These are phyloP conservation scores for Sparidentex hasta DNA, from an alignment of 2,797 vertebrate genomes.

Conservation along the genomic window DNA sequence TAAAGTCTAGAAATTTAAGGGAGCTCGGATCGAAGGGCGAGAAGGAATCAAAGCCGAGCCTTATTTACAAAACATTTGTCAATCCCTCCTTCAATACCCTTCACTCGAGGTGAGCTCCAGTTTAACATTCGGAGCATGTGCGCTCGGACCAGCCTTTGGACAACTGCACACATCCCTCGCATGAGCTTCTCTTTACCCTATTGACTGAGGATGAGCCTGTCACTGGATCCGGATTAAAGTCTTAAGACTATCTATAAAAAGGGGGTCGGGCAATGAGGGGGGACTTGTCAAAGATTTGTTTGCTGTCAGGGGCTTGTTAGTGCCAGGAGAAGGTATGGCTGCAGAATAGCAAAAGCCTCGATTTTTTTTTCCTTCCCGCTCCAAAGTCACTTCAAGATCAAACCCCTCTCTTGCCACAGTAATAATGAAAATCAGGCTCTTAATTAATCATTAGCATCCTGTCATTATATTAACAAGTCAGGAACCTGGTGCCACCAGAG, in stretches of 20 bases:
- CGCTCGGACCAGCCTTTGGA: constrained; percentile 78
- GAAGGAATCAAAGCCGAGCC: background rate
- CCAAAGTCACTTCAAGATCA: constrained; percentile 86
- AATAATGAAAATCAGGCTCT: constrained; percentile 71
- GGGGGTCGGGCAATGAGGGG: constrained; percentile 66
- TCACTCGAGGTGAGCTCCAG: constrained; percentile 76
- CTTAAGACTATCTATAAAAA: constrained; percentile 89
- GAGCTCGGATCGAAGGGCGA: background rate
- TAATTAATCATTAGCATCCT: constrained; percentile 80
- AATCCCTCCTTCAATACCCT: constrained; percentile 61
- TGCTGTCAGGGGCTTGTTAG: constrained; percentile 78
- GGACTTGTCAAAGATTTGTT: constrained; percentile 84
- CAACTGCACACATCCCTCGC: constrained; percentile 76
- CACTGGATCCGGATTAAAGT: constrained; percentile 88
- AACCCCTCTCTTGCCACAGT: constrained; percentile 61
- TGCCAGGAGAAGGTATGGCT: constrained; percentile 68
- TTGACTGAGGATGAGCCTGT: constrained; percentile 88
- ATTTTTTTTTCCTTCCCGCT: constrained; percentile 64
- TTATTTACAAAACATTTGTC: constrained; percentile 49
- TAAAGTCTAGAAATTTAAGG: background rate
- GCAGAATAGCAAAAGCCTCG: constrained; percentile 69
- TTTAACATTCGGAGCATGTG: constrained; percentile 83
- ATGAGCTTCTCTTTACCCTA: constrained; percentile 86
- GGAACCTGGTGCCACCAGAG: constrained; percentile 58
- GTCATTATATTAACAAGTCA: constrained; percentile 76